Base-by-base conservation (phyloP, 30 jellyfish, hydroid and myxozoan species). In the Aurelia coerulea region DNA sequence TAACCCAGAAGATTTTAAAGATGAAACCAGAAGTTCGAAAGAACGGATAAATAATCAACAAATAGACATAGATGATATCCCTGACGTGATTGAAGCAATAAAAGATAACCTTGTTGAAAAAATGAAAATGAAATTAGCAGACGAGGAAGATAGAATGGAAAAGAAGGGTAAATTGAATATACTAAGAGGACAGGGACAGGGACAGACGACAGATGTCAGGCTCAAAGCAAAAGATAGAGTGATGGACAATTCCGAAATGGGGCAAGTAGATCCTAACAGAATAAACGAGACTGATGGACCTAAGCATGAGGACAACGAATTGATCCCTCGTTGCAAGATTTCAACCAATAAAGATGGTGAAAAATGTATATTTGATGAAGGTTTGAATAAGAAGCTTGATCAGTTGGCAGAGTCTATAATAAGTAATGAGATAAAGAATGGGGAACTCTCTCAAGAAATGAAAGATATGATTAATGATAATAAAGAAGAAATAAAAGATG, bases 11-110 rank as follows among this genome's bases (percentile, higher is more conserved):
- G 77, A 52, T 12, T 31, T 23, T 56, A 23, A 71, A n/a, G 71
- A 16, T 11, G 29, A 34, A 18, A 0, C 33, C 16, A 33, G 34
- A 49, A 9, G 42, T 17, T 16, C 13, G 5, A 58, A 23, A 35
- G 73, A 65, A 5, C 10, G 0, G 15, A 54, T 31, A 42, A 67
- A 15, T 4, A 35, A 39, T 4, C 83, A 70, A 29, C 41, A 68
- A 15, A 10, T 51, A 14, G 19, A 70, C 6, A 33, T 29, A 41
- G 84, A 73, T 29, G 92, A 79, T 46, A 69, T 89, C 8, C 88
- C 85, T 15, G 88, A 74, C 14, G 72, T 89, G 11, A 41, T 80
- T 32, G 93, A 89, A 34, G 92, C 91, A 37, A 89, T 77, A 23
- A 75, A 42, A 65, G 90, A 80, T 3, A 81, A 89, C 54, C 63